These are phyloP conservation scores for Brenthis hecate DNA, from an alignment of 2,888 invertebrate genomes.

Conservation along the genomic window DNA sequence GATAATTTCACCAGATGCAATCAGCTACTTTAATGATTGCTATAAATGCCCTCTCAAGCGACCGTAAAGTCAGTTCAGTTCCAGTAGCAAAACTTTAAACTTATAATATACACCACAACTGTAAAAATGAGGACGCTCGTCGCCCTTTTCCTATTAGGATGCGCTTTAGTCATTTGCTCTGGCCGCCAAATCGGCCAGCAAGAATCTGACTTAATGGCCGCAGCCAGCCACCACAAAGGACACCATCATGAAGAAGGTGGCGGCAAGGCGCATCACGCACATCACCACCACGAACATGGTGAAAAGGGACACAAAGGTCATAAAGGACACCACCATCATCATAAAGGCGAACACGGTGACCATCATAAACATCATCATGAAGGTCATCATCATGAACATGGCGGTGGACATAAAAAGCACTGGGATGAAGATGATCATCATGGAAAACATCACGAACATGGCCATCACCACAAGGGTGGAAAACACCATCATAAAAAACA, in stretches of 20 bases:
- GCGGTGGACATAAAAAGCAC: constrained; percentile 90
- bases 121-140: constrained; percentile 73
- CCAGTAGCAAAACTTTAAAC: constrained; percentile 66
- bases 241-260: constrained; percentile 85
- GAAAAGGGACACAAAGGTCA: constrained; percentile 90
- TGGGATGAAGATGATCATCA: constrained; percentile 89
- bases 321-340: constrained; percentile 88
- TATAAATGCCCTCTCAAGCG: constrained; percentile 72
- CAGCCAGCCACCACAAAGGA: constrained; percentile 73
- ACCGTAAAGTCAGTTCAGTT: constrained; percentile 65
- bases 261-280: constrained; percentile 85
- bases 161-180: constrained; percentile 59
- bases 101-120: constrained; percentile 45
- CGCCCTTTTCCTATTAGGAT: constrained; percentile 69
- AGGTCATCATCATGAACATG: constrained; percentile 88
- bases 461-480: constrained; percentile 85
- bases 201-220: constrained; percentile 73
- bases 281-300: constrained; percentile 86
- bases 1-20: constrained; percentile 76
- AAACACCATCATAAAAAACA: constrained; percentile 91
- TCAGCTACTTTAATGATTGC: constrained; percentile 64
- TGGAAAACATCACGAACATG: constrained; percentile 89
- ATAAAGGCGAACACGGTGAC: constrained; percentile 89
- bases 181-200: constrained; percentile 66
- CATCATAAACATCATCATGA: constrained; percentile 90